These are phyloP conservation scores for Motacilla alba DNA, from an alignment of 2,113 vertebrate genomes.

Conservation along the genomic window DNA sequence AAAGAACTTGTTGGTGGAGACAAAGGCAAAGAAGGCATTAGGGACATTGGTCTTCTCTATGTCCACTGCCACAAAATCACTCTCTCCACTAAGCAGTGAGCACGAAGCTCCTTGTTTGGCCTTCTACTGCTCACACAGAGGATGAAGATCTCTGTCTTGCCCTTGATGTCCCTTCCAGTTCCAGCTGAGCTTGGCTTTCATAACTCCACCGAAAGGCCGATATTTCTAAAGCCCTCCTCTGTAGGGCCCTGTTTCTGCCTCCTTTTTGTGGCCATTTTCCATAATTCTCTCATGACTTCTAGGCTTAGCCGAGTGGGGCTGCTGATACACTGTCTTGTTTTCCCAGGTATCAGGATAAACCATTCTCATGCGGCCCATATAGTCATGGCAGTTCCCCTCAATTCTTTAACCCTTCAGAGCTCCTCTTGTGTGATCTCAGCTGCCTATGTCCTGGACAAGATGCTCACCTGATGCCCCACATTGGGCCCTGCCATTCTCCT, in stretches of 20 bases:
- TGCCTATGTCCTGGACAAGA: fast-evolving
- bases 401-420: neutral
- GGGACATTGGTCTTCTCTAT: neutral
- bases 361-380: fast-evolving
- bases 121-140: neutral
- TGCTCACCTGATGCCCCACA: fast-evolving
- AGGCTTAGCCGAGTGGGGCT: fast-evolving
- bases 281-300: neutral
- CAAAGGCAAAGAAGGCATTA: neutral
- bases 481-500: neutral
- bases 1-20: neutral
- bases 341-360: neutral
- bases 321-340: neutral
- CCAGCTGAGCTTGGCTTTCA: neutral
- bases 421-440: neutral
- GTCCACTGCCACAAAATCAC: neutral
- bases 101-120: neutral
- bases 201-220: fast-evolving
- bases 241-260: neutral
- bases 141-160: neutral
- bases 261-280: neutral
- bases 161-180: neutral
- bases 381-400: neutral
- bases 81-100: neutral
- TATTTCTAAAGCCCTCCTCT: neutral